phyloP scores from a whole-genome alignment of 2,888 invertebrate genomes.

The Cenopis cana region DNA sequence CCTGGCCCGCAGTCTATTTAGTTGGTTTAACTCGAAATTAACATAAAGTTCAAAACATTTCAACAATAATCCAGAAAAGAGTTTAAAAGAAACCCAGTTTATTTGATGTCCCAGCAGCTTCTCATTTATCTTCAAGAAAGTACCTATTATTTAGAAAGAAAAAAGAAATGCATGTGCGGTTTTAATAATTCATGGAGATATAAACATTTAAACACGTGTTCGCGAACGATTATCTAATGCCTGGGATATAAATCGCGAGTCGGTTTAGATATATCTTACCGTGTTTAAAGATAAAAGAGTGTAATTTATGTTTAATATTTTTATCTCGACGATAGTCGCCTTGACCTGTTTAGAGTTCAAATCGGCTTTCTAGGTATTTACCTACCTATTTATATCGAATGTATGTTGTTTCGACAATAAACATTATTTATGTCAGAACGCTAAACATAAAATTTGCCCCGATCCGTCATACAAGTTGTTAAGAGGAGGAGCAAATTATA shows the following conservation, averaged over 20 bases:
- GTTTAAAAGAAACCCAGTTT: too few species aligned
- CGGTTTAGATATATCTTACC: conserved; percentile 26
- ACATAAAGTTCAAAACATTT: too few species aligned
- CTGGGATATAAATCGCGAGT: conserved; percentile 21
- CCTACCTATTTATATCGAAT: conserved; percentile 13
- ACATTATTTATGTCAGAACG: neutral
- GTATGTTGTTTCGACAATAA: conserved; percentile 7
- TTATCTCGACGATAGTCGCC: conserved; percentile 25
- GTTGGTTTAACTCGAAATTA: too few species aligned
- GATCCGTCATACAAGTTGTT: too few species aligned
- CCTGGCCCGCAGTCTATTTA: too few species aligned
- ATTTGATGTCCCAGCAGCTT: neutral
- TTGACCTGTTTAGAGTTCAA: conserved; percentile 35
- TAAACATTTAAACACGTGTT: conserved; percentile 19
- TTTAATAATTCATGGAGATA: conserved; percentile 27
- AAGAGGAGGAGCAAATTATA: too few species aligned
- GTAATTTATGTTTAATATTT: conserved; percentile 34
- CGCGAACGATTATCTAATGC: conserved; percentile 21
- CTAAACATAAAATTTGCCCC: too few species aligned
- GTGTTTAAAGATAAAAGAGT: conserved; percentile 32
- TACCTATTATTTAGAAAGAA: conserved; percentile 18
- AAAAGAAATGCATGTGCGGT: conserved; percentile 9
- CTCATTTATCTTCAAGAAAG: neutral
- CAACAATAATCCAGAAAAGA: too few species aligned
- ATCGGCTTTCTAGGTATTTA: conserved; percentile 12